Base-by-base conservation (phyloP, 2,888 invertebrate genomes). In the Crepidodera aurea region DNA sequence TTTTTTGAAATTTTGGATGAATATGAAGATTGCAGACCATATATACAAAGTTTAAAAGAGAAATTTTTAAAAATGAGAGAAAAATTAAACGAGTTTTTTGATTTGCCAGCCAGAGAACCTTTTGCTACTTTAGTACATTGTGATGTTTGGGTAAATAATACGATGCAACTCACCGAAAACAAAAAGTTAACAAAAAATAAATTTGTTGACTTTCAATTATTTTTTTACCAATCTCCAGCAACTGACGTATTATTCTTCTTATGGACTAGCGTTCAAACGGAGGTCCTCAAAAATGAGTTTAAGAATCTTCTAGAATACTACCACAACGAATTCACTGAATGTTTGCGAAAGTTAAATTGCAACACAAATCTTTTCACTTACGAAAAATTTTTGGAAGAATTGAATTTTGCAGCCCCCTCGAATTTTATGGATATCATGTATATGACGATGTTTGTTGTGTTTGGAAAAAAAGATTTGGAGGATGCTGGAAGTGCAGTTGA, bases 61-160 rank as follows among this genome's bases (percentile, higher is more conserved):
- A 39, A 59, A 29, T 39, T 62, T 5, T 18, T 8, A 1, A 54
- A 46, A 22, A 34, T 27, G 27, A 77, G 34, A 10, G 39, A 27
- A 12, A 6, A n/a, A 8, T 12, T 42, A 1, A 42, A 54, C 13
- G 39, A 2, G 3, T 29, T 60, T 27, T 34, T 16, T 16, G 37
- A 32, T 42, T 15, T 27, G n/a, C 51, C 46, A 6, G 18, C 40
- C n/a, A 42, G 53, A 40, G 83, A 83, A 40, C 82, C 82, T 0
- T 87, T 84, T 77, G 82, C 81, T 0, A 83, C 85, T 0, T 78
- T 86, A 10, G 78, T 81, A 1, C 87, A 87, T 65, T 77, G 79
- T 2, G 87, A 87, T 73, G 78, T 84, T 50, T 87, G 86, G 87
- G 82, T 84, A 8, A 87, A 86, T 70, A 87, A 87, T 66, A 78